Evolutionary conservation across 2,113 vertebrate species (phyloP), one percentile per base, ranked within the genome.

Genomic region (Gymnarchus niloticus): DNA sequence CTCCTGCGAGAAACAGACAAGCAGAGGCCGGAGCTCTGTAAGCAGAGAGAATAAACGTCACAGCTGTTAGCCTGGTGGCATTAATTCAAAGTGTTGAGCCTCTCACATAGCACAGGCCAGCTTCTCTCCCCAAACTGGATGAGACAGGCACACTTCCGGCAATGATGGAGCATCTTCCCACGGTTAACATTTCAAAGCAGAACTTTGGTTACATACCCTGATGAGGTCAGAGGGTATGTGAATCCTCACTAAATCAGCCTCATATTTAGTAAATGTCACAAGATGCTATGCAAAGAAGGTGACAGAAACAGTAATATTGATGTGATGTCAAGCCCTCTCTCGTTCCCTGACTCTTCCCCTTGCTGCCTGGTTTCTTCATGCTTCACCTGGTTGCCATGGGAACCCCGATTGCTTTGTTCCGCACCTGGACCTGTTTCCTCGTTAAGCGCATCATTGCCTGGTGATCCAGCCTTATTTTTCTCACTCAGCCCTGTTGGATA

Each of bases 131-230:
- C 65, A 19, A n/a, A n/a, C 14, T 33, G 61, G 61, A 69, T 37
- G 61, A 69, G 61, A 33, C 3, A 37, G 61, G 61, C 28, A 6
- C 65, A 73, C 33, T 6, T 41, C 65, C 17, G 5, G 33, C 4
- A 0, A 73, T 19, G 65, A 0, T 28, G 65, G 46, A 81, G 46
- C 33, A 48, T 6, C 77, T 49, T 25, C 46, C 48, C 44, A 81
- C 77, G 12, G 23, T 81, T 81, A 81, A 51, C 77, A 51, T 81
- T 81, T 81, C 44, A n/a, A 51, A 51, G 77, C 10, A 25, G 77
- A 81, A 51, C 77, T 81, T 81, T 25, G 48, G 46, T 23, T 48
- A 9, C 4, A 19, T 4, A 44, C 7, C n/a, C 19, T 48, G 48
- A 51, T 7, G 41, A 78, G 76, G 76, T 48, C 48, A 48, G 41